Conservation (phyloP, 1,140 invertebrate genomes). For the Nasonia vitripennis region DNA sequence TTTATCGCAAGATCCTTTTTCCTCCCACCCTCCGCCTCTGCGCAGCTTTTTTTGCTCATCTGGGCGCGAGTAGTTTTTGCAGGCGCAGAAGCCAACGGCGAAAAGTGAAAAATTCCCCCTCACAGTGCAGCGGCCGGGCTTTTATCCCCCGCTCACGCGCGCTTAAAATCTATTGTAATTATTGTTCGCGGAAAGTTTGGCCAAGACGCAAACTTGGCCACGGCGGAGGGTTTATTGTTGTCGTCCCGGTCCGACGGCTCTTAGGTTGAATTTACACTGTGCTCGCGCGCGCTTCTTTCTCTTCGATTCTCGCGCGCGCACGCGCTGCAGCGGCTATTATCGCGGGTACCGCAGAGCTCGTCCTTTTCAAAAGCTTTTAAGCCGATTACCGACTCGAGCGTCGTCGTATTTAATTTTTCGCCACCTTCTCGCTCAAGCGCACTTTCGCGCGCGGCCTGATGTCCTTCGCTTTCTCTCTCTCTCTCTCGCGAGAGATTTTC, state of each 20-base stretch:
- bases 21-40: not conserved
- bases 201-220: not conserved
- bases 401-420: conserved; percentile 23
- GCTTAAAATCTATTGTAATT: conserved; percentile 32
- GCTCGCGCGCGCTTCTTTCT: not conserved
- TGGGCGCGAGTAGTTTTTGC: not conserved
- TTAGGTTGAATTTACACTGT: conserved; percentile 20
- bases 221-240: conserved; percentile 15
- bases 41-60: not conserved
- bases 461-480: not conserved
- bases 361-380: conserved; percentile 39
- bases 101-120: conserved; percentile 4
- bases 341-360: not conserved
- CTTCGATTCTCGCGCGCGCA: not conserved
- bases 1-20: not conserved
- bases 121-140: not conserved
- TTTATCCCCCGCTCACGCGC: not conserved
- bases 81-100: not conserved
- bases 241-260: not conserved
- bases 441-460: not conserved
- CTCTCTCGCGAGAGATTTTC: not conserved
- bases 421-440: not conserved
- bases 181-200: conserved; percentile 11
- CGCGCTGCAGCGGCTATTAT: not conserved
- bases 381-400: conserved; percentile 15